phyloP scores from a whole-genome alignment of 2,113 vertebrate genomes.

The Zosterops pallidus region DNA sequence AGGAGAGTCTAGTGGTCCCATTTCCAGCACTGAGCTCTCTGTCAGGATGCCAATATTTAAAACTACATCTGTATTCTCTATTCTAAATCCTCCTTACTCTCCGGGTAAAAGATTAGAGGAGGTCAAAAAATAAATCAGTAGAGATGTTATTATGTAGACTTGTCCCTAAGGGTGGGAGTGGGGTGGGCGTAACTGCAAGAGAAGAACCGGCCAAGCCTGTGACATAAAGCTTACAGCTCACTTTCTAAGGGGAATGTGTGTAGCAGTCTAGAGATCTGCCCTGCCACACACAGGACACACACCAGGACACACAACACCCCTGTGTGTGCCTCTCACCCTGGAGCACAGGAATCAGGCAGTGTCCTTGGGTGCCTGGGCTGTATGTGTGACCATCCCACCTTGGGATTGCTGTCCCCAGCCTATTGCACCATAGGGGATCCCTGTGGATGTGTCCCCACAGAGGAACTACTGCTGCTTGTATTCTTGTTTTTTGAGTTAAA shows the following conservation, averaged over 20 bases:
- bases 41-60: not conserved
- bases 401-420: not conserved
- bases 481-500: not conserved
- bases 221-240: not conserved
- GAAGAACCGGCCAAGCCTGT: not conserved
- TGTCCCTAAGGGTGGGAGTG: not conserved
- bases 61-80: not conserved
- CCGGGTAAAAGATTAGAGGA: not conserved
- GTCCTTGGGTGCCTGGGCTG: not conserved
- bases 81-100: not conserved
- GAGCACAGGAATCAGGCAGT: not conserved
- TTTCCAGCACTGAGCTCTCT: not conserved
- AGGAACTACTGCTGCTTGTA: not conserved
- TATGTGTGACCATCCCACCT: rapidly evolving
- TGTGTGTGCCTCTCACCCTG: not conserved
- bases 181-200: not conserved
- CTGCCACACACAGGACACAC: not conserved
- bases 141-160: not conserved
- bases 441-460: rapidly evolving
- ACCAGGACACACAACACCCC: not conserved
- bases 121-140: not conserved
- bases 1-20: not conserved
- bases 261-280: not conserved
- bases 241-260: not conserved
- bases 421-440: not conserved